Percentiles rank a stretch among this genome's conserved stretches.
These are phyloP conservation scores for Aix galericulata DNA, from an alignment of 2,113 vertebrate species.

Conservation along the genomic window DNA sequence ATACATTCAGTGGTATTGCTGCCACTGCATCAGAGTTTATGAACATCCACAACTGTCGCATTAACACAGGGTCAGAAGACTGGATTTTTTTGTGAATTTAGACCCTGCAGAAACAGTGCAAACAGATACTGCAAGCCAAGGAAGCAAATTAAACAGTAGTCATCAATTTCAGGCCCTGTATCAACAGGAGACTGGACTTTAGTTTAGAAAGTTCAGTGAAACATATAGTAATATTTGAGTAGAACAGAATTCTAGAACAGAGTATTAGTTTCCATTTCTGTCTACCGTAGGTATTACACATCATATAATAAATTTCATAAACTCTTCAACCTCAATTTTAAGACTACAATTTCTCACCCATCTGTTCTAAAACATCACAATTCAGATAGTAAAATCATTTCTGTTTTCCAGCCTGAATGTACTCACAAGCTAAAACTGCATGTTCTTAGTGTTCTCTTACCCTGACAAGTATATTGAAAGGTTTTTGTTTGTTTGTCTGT, in stretches of 20 bases:
- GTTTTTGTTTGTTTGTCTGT: background rate
- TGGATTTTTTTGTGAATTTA: background rate
- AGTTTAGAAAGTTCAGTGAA: background rate
- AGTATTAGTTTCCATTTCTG: background rate
- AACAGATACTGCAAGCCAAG: background rate
- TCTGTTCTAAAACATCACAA: background rate
- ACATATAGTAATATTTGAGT: background rate
- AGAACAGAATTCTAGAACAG: background rate
- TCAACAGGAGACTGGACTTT: background rate
- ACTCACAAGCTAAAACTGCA: background rate
- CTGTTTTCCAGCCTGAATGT: background rate
- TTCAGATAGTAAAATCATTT: background rate
- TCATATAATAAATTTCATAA: background rate
- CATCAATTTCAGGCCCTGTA: background rate
- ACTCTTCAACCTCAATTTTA: background rate
- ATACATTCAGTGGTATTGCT: background rate
- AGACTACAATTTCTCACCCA: background rate
- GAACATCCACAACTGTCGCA: background rate
- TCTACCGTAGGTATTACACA: background rate
- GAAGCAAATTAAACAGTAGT: background rate
- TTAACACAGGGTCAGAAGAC: background rate
- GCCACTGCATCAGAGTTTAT: background rate
- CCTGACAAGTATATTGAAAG: background rate
- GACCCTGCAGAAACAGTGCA: background rate
- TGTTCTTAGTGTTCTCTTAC: background rate